phyloP scores from a whole-genome alignment of 2,797 vertebrate species.

The Esox lucius region DNA sequence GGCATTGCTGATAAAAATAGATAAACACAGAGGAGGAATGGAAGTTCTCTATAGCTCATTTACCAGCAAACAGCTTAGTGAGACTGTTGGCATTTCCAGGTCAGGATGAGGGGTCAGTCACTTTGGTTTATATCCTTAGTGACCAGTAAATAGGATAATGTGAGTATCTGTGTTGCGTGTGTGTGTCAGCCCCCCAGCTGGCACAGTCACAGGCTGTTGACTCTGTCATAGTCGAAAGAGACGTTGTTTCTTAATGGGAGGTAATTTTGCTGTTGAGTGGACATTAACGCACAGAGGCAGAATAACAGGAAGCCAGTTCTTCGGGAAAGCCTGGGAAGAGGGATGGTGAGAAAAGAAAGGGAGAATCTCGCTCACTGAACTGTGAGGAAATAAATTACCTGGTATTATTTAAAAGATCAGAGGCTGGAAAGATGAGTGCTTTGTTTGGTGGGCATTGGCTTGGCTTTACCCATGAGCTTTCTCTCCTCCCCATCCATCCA shows the following conservation, averaged over 20 bases:
- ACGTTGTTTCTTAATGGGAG: slow-evolving; percentile 62
- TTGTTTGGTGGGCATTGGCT: not conserved
- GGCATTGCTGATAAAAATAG: slow-evolving; percentile 68
- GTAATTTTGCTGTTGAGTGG: slow-evolving; percentile 56
- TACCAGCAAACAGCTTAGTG: slow-evolving; percentile 76
- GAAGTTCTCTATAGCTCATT: slow-evolving; percentile 78
- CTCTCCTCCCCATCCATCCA: not conserved
- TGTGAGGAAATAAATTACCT: not conserved
- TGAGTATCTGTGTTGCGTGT: slow-evolving; percentile 9
- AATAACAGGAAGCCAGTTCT: slow-evolving; percentile 71
- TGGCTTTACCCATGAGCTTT: not conserved
- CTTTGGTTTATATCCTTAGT: slow-evolving; percentile 61
- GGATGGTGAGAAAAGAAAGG: slow-evolving; percentile 23
- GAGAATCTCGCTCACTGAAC: not conserved
- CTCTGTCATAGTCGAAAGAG: slow-evolving; percentile 64
- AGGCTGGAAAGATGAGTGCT: not conserved
- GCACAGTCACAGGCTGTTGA: slow-evolving; percentile 65
- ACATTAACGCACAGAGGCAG: slow-evolving; percentile 53
- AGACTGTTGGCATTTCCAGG: slow-evolving; percentile 78
- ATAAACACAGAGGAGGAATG: slow-evolving; percentile 57
- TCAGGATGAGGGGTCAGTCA: slow-evolving; percentile 64
- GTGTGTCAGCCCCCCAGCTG: slow-evolving; percentile 6
- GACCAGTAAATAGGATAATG: slow-evolving; percentile 50
- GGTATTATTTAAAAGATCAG: not conserved
- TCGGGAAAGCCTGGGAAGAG: slow-evolving; percentile 53